phyloP scores from a whole-genome alignment of 2,797 vertebrate species.

The Scleropages formosus region DNA sequence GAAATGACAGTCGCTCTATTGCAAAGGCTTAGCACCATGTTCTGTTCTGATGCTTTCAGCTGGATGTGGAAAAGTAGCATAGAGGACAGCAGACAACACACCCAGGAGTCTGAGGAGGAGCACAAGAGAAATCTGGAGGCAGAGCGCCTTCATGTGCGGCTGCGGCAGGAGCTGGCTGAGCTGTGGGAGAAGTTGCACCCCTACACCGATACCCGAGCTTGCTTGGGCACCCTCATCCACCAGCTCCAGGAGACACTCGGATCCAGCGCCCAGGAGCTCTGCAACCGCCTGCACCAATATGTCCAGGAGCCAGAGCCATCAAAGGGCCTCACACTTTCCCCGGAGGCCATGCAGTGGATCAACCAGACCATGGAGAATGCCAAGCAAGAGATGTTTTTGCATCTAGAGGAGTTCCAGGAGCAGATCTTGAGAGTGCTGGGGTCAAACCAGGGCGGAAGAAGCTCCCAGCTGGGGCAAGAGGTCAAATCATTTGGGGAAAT shows the following conservation, averaged over 20 bases:
- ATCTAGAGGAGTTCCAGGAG: conserved; percentile 62
- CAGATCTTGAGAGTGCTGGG: conserved; percentile 41
- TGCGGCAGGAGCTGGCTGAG: conserved; percentile 68
- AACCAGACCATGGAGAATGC: conserved; percentile 58
- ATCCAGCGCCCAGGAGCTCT: conserved; percentile 62
- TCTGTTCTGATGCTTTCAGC: conserved; percentile 40
- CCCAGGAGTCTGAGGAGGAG: conserved; percentile 55
- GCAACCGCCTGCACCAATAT: conserved; percentile 58
- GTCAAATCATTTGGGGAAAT: conserved; percentile 40
- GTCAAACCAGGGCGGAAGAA: conserved; percentile 55
- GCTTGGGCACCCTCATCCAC: conserved; percentile 59
- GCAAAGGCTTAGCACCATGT: not conserved
- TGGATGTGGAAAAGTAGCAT: conserved; percentile 66
- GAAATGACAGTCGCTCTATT: too few relatives aligned
- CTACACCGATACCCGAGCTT: conserved; percentile 49
- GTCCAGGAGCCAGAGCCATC: conserved; percentile 52
- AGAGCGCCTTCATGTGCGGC: conserved; percentile 60
- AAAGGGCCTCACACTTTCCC: conserved; percentile 37
- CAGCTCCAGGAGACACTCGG: conserved; percentile 63
- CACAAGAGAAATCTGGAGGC: conserved; percentile 65
- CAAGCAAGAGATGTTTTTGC: conserved; percentile 45
- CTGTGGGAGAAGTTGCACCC: conserved; percentile 63
- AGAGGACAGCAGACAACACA: conserved; percentile 61
- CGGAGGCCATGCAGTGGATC: conserved; percentile 55
- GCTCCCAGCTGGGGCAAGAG: conserved; percentile 59